Conservation (phyloP, 2,797 vertebrate species). For the Microcaecilia unicolor region DNA sequence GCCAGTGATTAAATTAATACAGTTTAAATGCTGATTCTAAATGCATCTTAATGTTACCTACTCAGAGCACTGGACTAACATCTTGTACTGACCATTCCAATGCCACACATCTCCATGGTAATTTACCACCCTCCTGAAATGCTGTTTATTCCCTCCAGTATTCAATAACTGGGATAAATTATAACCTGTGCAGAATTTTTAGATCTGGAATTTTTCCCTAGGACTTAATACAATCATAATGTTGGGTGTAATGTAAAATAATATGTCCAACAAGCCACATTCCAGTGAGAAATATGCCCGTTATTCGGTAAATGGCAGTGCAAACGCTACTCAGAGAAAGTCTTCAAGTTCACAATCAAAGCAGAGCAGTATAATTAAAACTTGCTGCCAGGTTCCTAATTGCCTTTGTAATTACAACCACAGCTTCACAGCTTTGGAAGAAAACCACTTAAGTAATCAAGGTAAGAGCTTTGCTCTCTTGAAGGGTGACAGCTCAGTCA, state of each 20-base stretch:
- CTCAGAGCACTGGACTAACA: no score
- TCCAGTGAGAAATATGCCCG: slow-evolving; percentile 9
- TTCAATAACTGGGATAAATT: no score
- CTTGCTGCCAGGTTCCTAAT: slow-evolving; percentile 12
- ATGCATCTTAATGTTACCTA: no score
- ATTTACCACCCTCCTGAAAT: no score
- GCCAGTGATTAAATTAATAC: no score
- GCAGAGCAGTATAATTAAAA: slow-evolving; percentile 2
- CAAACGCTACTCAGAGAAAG: slow-evolving; percentile 1
- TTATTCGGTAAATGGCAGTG: slow-evolving; percentile 7
- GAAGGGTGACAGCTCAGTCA: not conserved
- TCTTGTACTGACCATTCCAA: no score
- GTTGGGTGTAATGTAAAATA: slow-evolving; percentile 9
- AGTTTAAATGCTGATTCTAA: no score
- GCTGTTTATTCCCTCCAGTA: no score
- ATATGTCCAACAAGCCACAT: slow-evolving; percentile 1
- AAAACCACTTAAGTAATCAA: slow-evolving; percentile 4
- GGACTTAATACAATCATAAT: no score
- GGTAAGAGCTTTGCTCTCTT: not conserved
- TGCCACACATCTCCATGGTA: no score
- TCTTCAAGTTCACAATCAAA: not conserved
- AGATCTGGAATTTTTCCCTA: no score
- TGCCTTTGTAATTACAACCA: slow-evolving; percentile 7
- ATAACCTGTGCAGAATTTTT: no score
- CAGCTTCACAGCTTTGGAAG: not conserved